Percentiles rank a stretch among this genome's conserved stretches.
Conservation (phyloP, 2,797 vertebrate genomes). For the Cirrhinus molitorella region DNA sequence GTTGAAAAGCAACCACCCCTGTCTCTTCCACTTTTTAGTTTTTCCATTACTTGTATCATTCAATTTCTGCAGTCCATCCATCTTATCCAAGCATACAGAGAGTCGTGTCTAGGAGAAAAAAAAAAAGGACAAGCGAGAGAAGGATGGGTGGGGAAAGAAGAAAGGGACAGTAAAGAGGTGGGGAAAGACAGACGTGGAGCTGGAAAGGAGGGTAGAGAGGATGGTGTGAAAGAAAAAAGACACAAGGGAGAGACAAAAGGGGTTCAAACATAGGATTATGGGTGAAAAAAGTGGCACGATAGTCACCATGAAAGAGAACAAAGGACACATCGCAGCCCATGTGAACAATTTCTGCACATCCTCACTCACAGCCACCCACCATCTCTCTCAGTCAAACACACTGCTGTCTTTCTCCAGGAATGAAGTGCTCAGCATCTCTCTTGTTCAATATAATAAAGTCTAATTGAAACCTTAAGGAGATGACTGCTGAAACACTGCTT, state of each 20-base stretch:
- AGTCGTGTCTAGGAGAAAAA: background rate
- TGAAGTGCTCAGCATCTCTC: slow-evolving; percentile 25
- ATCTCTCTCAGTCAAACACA: background rate
- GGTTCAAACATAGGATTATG: slow-evolving; percentile 18
- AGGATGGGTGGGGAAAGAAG: background rate
- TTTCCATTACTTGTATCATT: background rate
- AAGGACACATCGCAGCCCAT: slow-evolving; percentile 14
- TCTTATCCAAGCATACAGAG: background rate
- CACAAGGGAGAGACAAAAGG: background rate
- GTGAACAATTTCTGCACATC: slow-evolving; percentile 42
- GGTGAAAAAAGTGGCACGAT: background rate
- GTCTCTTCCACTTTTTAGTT: background rate
- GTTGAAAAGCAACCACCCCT: background rate
- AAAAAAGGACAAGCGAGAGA: background rate
- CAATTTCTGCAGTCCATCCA: slow-evolving; percentile 9
- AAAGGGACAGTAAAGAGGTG: slow-evolving; percentile 1
- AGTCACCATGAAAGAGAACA: slow-evolving; percentile 19
- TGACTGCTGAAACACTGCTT: background rate
- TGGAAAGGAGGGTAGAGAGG: background rate
- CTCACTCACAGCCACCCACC: slow-evolving; percentile 27
- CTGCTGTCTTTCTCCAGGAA: slow-evolving; percentile 4
- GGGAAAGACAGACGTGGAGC: background rate
- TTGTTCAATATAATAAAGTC: background rate
- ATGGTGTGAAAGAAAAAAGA: background rate
- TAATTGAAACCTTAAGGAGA: slow-evolving; percentile 18